Base-by-base conservation (phyloP, 2,888 invertebrate genomes). In the Chalcis sispes region DNA sequence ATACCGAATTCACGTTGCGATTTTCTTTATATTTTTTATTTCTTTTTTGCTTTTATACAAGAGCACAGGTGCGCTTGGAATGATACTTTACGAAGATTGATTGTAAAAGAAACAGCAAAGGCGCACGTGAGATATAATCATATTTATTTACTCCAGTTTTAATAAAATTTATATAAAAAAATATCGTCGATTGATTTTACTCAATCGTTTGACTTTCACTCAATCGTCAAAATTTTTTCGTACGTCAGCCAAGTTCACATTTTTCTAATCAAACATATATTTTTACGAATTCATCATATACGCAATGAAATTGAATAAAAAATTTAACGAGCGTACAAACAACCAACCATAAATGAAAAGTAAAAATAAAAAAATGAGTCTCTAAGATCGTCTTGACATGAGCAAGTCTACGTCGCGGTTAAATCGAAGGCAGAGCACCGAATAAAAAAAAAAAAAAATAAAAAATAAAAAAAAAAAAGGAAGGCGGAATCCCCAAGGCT, bases 401-500 rank as follows among this genome's bases (percentile, higher is more conserved):
- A n/a, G n/a, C n/a, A n/a, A n/a, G n/a, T n/a, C n/a, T n/a, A n/a
- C n/a, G n/a, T n/a, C n/a, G n/a, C n/a, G n/a, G n/a, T n/a, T n/a
- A n/a, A n/a, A n/a, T 13, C 40, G 18, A 61, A 61, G 40, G 40
- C n/a, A 61, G 61, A 70, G 15, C 27, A 59, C 13, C n/a, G 32
- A 10, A 7, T 36, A 10, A 36, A 36, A 61, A 61, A 61, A 61
- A 59, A 54, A 27, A 54, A 54, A 27, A 23, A 27, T 8, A 25
- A 54, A 15, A 46, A 46, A 15, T 18, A 48, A 48, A 4, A n/a
- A 18, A 42, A 42, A 61, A 23, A 25, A n/a, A 23, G 20, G 61
- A 23, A 20, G 27, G 23, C 29, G 20, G 27, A 40, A 61, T 61
- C 18, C 27, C 27, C 70, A 70, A 70, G 70, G 70, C 20, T 40